Conservation (phyloP, 2,888 invertebrate species). For the Calliopum simillimum region DNA sequence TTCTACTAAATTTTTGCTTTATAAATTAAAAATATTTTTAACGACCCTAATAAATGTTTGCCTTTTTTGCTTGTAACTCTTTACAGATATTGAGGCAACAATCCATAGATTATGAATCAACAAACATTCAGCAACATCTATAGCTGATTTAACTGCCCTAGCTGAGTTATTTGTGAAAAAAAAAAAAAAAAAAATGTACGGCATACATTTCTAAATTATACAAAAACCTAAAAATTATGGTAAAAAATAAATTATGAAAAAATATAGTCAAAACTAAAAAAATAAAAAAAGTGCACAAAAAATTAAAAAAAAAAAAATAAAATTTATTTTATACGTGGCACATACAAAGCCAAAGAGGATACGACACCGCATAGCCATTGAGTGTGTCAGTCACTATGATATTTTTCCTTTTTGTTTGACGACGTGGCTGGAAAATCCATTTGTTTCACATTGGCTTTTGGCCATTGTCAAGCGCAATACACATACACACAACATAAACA, state of each 20-base stretch:
- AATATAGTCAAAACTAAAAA: conserved; percentile 3
- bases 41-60: too few relatives aligned
- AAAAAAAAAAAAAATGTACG: too few relatives aligned
- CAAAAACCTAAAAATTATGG: conserved; percentile 4
- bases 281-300: background rate
- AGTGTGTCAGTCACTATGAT: background rate
- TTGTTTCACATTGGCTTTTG: conserved; percentile 26
- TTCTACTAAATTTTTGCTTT: too few relatives aligned
- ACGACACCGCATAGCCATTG: background rate
- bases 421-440: conserved; percentile 23
- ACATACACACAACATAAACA: background rate
- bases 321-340: conserved; percentile 24
- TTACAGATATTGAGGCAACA: too few relatives aligned
- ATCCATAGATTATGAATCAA: too few relatives aligned
- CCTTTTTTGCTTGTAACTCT: too few relatives aligned
- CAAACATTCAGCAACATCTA: too few relatives aligned
- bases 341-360: too few relatives aligned
- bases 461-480: conserved; percentile 20
- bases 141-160: too few relatives aligned
- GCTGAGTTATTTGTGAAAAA: too few relatives aligned
- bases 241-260: conserved; percentile 17
- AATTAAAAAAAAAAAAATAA: conserved; percentile 5
- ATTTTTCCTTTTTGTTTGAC: background rate
- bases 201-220: background rate
- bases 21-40: too few relatives aligned